Percentiles rank a stretch among this genome's conserved stretches.
These are phyloP conservation scores for Siderastrea radians DNA, from an alignment of 92 coral and sea anemone genomes.

Conservation along the genomic window DNA sequence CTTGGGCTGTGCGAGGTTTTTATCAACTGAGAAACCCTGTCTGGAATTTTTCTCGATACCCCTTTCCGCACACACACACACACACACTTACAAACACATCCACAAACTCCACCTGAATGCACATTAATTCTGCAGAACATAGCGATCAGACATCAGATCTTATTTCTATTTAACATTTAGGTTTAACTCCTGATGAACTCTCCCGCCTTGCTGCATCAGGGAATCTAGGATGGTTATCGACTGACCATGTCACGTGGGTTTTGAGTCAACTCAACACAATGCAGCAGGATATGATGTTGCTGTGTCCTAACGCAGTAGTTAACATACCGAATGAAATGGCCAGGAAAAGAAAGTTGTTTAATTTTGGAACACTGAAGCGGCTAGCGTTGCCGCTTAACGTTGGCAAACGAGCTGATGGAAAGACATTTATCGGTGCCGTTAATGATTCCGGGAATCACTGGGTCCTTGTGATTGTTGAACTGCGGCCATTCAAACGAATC, in stretches of 20 bases:
- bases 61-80: no score
- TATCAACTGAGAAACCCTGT: no score
- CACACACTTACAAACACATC: neutral
- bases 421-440: constrained; percentile 18
- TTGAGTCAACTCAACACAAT: constrained; percentile 34
- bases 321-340: constrained; percentile 31
- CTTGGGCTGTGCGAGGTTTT: no score
- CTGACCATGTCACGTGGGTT: constrained; percentile 55
- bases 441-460: constrained; percentile 40
- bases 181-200: constrained; percentile 54
- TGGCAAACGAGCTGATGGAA: constrained; percentile 27
- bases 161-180: constrained; percentile 11
- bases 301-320: constrained; percentile 50
- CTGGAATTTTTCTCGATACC: no score
- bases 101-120: neutral
- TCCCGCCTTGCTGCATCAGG: constrained; percentile 46
- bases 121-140: neutral
- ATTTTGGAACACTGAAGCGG: constrained; percentile 32
- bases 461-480: constrained; percentile 59
- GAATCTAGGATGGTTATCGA: constrained; percentile 43
- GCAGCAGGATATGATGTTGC: constrained; percentile 38
- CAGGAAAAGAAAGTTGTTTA: constrained; percentile 30
- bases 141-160: no score
- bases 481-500: constrained; percentile 44
- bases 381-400: constrained; percentile 27